These are phyloP conservation scores for Grammomys surdaster DNA, from an alignment of 2,113 vertebrate genomes.

Conservation along the genomic window DNA sequence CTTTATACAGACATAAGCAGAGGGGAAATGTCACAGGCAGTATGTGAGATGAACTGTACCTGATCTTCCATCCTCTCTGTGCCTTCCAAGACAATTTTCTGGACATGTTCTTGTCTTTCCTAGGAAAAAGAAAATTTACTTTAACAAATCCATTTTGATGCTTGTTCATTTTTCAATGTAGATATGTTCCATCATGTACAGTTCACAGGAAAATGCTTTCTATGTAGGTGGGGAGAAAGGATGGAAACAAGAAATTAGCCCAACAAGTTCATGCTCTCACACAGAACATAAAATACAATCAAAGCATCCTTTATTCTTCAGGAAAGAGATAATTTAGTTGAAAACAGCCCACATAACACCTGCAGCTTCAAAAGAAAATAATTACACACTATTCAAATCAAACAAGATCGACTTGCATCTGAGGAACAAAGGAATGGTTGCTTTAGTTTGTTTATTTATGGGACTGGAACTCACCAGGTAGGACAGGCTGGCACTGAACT, in stretches of 20 bases:
- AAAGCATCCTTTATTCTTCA: constrained; percentile 40
- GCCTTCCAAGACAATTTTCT: constrained; percentile 89
- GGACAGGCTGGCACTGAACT: neutral
- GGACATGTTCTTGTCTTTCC: constrained; percentile 90
- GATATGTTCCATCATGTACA: neutral
- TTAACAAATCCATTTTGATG: neutral
- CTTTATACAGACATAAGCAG: accelerated
- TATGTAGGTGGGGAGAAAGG: neutral
- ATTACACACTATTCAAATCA: constrained; percentile 46
- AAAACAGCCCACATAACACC: neutral
- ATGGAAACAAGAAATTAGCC: neutral
- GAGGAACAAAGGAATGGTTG: neutral
- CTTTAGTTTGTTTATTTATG: neutral
- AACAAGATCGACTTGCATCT: constrained; percentile 10
- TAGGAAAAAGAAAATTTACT: constrained; percentile 83
- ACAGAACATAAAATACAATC: constrained; percentile 58
- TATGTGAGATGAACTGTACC: constrained; percentile 78
- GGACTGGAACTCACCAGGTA: neutral
- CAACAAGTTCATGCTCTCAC: constrained; percentile 19
- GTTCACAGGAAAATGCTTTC: constrained; percentile 69
- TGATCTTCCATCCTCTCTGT: constrained; percentile 90
- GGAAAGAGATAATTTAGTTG: constrained; percentile 57
- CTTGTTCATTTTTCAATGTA: constrained; percentile 53
- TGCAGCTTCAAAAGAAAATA: constrained; percentile 60
- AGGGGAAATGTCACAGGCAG: neutral